These are phyloP conservation scores for Syngnathus floridae DNA, from an alignment of 2,113 vertebrate genomes.

Conservation along the genomic window DNA sequence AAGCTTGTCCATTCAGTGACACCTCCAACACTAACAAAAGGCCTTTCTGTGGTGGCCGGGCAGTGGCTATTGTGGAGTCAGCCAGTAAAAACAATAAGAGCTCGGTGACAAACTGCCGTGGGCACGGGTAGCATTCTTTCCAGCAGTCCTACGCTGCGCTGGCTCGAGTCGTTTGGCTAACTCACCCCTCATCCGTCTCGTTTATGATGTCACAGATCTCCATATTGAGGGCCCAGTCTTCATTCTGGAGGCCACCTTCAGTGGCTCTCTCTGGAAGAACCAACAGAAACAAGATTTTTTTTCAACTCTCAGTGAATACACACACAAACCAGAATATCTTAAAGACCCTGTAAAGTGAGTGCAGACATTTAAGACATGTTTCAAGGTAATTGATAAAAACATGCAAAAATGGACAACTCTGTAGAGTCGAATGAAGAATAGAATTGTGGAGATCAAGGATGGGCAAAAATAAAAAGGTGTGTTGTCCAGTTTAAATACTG, in stretches of 20 bases:
- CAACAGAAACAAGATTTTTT: conserved; percentile 9
- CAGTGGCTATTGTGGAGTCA: conserved; percentile 25
- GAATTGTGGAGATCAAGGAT: too few relatives aligned
- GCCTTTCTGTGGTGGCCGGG: conserved; percentile 19
- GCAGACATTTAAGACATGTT: too few relatives aligned
- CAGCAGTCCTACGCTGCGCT: too few relatives aligned
- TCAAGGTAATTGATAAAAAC: too few relatives aligned
- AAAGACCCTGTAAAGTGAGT: too few relatives aligned
- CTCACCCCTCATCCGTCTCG: conserved; percentile 96
- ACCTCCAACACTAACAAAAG: conserved; percentile 39
- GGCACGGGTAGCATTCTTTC: not conserved
- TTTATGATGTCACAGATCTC: conserved; percentile 99
- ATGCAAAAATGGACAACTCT: too few relatives aligned
- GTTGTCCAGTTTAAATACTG: too few relatives aligned
- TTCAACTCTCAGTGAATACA: too few relatives aligned
- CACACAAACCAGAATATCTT: too few relatives aligned
- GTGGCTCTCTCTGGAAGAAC: conserved; percentile 85
- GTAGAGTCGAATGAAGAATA: too few relatives aligned
- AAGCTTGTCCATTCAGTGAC: conserved; percentile 20
- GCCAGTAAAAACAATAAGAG: conserved; percentile 24
- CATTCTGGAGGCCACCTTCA: conserved; percentile 90
- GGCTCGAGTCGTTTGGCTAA: not conserved
- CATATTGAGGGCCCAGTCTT: conserved; percentile 98
- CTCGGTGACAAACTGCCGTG: conserved; percentile 11
- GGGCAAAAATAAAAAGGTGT: too few relatives aligned